Evolutionary conservation across 2,797 vertebrate genomes (phyloP).

Genomic region (Anguilla anguilla): DNA sequence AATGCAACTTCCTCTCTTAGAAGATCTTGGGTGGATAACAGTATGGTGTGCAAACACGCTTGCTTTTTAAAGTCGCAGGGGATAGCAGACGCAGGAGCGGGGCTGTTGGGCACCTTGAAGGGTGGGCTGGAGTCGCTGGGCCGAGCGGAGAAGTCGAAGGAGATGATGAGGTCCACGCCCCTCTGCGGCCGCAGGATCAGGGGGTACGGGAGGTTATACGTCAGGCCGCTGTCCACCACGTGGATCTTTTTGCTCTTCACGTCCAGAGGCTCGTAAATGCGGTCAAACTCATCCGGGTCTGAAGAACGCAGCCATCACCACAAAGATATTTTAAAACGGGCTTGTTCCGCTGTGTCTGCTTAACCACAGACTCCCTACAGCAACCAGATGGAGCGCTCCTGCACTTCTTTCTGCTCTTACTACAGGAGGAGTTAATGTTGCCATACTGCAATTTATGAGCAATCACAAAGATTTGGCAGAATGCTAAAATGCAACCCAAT

Average conservation of each 20-base stretch:
- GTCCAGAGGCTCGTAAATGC: conserved; percentile 94
- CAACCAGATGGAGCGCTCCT: background rate
- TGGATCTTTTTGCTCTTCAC: conserved; percentile 99
- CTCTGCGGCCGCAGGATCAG: conserved; percentile 90
- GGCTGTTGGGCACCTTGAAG: conserved; percentile 83
- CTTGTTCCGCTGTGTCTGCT: background rate
- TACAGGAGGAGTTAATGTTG: background rate
- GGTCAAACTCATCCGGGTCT: conserved; percentile 97
- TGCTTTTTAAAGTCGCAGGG: background rate
- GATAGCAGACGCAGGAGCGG: background rate
- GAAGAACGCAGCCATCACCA: background rate
- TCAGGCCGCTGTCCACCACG: conserved; percentile 94
- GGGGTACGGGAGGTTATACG: conserved; percentile 93
- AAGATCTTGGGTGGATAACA: background rate
- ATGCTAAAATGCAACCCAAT: background rate
- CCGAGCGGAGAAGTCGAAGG: conserved; percentile 95
- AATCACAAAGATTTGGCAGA: background rate
- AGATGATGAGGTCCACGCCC: conserved; percentile 91
- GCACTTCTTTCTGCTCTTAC: background rate
- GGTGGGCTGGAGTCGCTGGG: conserved; percentile 96
- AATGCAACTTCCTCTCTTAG: background rate
- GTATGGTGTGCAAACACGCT: background rate
- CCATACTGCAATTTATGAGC: background rate
- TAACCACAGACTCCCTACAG: background rate
- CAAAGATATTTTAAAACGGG: background rate